These are phyloP conservation scores for Scaptomyza tumidula DNA, from an alignment of 2,888 invertebrate genomes.

Conservation along the genomic window DNA sequence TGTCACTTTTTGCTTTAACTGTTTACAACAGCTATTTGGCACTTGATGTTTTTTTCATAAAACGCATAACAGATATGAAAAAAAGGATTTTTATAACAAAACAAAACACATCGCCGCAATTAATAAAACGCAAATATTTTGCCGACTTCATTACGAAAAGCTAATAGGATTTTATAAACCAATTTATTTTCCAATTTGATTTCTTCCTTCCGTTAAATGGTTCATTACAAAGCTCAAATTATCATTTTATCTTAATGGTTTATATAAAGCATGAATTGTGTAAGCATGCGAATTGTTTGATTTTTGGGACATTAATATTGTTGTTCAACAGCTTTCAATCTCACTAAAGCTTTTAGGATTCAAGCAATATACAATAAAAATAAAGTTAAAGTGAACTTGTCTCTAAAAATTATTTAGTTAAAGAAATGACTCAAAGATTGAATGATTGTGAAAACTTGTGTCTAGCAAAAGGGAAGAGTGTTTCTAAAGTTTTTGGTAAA, in stretches of 20 bases:
- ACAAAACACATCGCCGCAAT: slow-evolving; percentile 19
- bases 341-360: neutral
- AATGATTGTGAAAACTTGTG: too few species aligned
- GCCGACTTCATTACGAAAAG: slow-evolving; percentile 28
- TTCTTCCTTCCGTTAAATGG: slow-evolving; percentile 46
- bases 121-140: slow-evolving; percentile 27
- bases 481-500: too few species aligned
- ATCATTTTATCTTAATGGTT: slow-evolving; percentile 4
- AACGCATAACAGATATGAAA: neutral
- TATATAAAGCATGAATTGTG: slow-evolving; percentile 19
- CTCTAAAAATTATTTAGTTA: too few species aligned
- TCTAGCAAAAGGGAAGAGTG: too few species aligned
- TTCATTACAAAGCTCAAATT: slow-evolving; percentile 29
- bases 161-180: slow-evolving; percentile 43
- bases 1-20: slow-evolving; percentile 32
- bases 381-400: too few species aligned
- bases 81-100: slow-evolving; percentile 1
- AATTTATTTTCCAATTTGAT: slow-evolving; percentile 34
- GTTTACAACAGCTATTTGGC: slow-evolving; percentile 25
- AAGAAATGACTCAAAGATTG: too few species aligned
- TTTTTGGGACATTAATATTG: neutral
- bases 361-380: too few species aligned
- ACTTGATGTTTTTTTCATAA: neutral
- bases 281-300: slow-evolving; percentile 34
- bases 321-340: neutral